A percentile compares a stretch with the other conserved stretches of the same genome.
Conservation (phyloP, 2,888 invertebrate genomes). For the Spisula subtruncata region DNA sequence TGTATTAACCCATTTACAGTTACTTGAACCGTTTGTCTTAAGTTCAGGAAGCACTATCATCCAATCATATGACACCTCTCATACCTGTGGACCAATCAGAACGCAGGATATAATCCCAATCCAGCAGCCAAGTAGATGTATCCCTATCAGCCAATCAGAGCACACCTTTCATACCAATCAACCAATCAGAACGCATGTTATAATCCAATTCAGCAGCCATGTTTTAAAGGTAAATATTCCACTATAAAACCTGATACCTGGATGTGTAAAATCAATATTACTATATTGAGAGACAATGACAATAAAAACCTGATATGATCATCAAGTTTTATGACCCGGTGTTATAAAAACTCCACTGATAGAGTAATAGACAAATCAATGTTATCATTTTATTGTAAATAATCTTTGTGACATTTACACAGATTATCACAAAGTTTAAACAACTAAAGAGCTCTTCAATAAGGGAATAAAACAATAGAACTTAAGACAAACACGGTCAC, state of each 20-base stretch:
- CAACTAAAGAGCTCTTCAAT: neutral
- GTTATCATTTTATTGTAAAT: slow-evolving; percentile 33
- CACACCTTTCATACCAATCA: slow-evolving; percentile 23
- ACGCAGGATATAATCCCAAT: slow-evolving; percentile 20
- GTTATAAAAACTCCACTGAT: slow-evolving; percentile 27
- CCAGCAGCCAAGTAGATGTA: slow-evolving; percentile 31
- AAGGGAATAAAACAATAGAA: neutral
- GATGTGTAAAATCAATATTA: slow-evolving; percentile 42
- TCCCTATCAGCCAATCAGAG: slow-evolving; percentile 34
- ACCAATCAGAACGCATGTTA: slow-evolving; percentile 42
- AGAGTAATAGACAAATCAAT: slow-evolving; percentile 35
- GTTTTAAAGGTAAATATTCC: slow-evolving; percentile 37
- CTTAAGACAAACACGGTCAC: neutral
- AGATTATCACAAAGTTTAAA: slow-evolving; percentile 16
- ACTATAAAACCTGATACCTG: slow-evolving; percentile 1
- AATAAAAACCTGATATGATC: slow-evolving; percentile 45
- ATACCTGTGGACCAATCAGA: slow-evolving; percentile 41
- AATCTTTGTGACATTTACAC: neutral
- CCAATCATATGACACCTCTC: slow-evolving; percentile 46
- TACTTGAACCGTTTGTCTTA: neutral
- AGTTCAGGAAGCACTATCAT: neutral
- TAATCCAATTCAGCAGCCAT: slow-evolving; percentile 36
- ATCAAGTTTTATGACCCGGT: slow-evolving; percentile 18
- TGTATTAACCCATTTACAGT: neutral
- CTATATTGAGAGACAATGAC: slow-evolving; percentile 35